Percentiles rank a stretch among this genome's conserved stretches.
Conservation (phyloP, 2,113 vertebrate genomes). For the Toxostoma redivivum region DNA sequence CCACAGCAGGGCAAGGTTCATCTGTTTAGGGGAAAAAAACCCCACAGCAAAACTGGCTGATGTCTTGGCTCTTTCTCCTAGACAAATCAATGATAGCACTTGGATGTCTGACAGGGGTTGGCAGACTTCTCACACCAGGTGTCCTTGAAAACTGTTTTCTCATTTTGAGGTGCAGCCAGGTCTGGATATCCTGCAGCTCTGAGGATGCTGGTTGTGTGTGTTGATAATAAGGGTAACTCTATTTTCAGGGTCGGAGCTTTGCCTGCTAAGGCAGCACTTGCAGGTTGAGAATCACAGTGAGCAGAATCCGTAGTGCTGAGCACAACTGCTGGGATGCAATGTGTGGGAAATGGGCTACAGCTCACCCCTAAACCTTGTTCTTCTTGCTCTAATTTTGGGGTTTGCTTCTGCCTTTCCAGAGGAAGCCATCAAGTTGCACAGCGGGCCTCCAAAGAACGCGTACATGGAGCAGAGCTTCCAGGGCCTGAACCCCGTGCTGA, state of each 20-base stretch:
- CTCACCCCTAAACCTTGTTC: neutral
- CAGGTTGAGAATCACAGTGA: neutral
- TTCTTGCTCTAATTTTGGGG: neutral
- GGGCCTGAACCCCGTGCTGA: conserved; percentile 91
- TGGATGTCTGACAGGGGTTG: neutral
- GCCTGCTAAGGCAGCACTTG: neutral
- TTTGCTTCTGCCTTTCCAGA: conserved; percentile 74
- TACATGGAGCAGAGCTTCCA: conserved; percentile 99
- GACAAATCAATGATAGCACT: neutral
- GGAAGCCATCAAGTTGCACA: conserved; percentile 85
- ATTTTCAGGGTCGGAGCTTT: neutral
- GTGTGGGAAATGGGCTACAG: accelerated
- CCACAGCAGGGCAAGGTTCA: neutral
- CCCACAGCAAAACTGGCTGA: neutral
- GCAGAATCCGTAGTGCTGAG: accelerated
- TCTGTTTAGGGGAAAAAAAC: neutral
- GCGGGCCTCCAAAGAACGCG: conserved; percentile 86
- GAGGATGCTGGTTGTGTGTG: accelerated
- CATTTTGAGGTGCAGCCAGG: neutral
- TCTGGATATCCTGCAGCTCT: neutral
- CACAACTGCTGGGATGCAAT: accelerated
- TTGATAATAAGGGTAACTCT: too few species aligned
- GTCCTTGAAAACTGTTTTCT: neutral
- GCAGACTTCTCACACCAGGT: neutral
- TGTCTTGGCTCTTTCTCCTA: neutral